Conservation (phyloP, 2,888 invertebrate genomes). For the Seira sanloemensis region DNA sequence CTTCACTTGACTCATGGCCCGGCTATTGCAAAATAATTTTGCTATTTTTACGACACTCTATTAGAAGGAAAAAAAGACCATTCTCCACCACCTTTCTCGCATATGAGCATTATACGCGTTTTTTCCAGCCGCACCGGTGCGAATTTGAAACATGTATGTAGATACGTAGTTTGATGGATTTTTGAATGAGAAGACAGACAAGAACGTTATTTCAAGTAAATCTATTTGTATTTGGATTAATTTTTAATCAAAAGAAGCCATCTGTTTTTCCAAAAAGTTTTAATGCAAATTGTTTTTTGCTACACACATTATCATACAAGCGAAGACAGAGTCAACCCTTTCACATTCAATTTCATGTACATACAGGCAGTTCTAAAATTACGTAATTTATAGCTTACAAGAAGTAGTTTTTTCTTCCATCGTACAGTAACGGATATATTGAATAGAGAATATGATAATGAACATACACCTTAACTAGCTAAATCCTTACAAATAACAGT, state of each 20-base stretch:
- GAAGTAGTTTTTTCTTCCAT: slow-evolving; percentile 21
- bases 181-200: background rate
- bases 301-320: slow-evolving; percentile 55
- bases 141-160: background rate
- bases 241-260: slow-evolving; percentile 61
- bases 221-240: slow-evolving; percentile 47
- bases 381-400: slow-evolving; percentile 14
- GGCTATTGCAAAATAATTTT: slow-evolving; percentile 77
- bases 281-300: slow-evolving; percentile 57
- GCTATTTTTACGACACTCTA: too few relatives aligned
- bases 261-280: slow-evolving; percentile 58
- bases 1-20: slow-evolving; percentile 78
- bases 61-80: too few relatives aligned
- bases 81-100: too few relatives aligned
- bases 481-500: background rate
- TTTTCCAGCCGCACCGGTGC: background rate
- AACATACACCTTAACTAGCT: slow-evolving; percentile 44
- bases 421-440: background rate
- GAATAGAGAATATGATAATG: slow-evolving; percentile 26
- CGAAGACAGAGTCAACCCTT: slow-evolving; percentile 48
- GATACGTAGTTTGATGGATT: slow-evolving; percentile 4
- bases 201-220: background rate
- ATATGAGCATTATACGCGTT: background rate
- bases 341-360: slow-evolving; percentile 7
- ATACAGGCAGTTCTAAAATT: slow-evolving; percentile 12